A percentile compares a stretch with the other conserved stretches of the same genome.
Evolutionary conservation across 2,113 vertebrate genomes (phyloP).

Genomic region (Phylloscopus trochilus): DNA sequence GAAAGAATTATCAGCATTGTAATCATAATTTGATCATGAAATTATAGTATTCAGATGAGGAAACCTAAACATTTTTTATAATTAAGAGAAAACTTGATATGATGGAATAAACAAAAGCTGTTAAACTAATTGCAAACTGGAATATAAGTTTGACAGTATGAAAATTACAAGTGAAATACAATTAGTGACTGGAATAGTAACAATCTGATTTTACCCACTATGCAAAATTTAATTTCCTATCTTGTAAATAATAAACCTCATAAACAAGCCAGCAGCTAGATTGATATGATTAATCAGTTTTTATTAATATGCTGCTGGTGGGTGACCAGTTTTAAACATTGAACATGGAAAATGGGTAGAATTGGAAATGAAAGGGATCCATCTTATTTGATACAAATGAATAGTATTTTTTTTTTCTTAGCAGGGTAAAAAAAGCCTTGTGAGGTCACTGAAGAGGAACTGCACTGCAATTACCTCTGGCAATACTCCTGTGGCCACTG

Average conservation of each 20-base stretch:
- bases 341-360: background rate
- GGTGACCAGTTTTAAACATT: background rate
- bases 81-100: background rate
- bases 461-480: background rate
- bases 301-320: background rate
- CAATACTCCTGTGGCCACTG: background rate
- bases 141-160: background rate
- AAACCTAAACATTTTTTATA: background rate
- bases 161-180: background rate
- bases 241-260: conserved; percentile 1
- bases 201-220: background rate
- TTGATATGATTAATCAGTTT: background rate
- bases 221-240: conserved; percentile 2
- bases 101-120: conserved; percentile 3
- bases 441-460: background rate
- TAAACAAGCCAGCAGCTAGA: background rate
- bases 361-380: background rate
- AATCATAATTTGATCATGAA: background rate
- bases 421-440: background rate
- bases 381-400: background rate
- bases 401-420: background rate
- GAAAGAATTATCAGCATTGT: background rate
- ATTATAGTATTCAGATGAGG: background rate
- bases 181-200: conserved; percentile 19
- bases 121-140: conserved; percentile 3